Evolutionary conservation across 2,113 vertebrate species (phyloP), one percentile per base, ranked within the genome.

Genomic region (Cairina moschata): DNA sequence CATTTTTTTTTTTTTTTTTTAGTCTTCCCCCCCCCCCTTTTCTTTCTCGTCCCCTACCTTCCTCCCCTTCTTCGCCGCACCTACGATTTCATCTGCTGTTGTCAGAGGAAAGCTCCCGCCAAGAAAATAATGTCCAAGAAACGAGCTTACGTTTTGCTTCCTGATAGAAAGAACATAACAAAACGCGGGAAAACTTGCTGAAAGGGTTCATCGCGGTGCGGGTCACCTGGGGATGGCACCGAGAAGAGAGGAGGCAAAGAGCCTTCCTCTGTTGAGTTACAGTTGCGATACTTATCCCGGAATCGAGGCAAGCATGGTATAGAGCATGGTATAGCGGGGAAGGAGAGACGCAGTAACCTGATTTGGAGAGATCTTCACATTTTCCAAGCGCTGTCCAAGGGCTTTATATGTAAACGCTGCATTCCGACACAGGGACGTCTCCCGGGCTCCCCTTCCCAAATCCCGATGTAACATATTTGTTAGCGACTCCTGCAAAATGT

Each of bases 111-210:
- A 96, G 79, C 95, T 94, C 83, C 72, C 42, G 29, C 88, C 83
- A 83, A 77, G 84, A 83, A 75, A 86, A 95, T 38, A 83, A 78
- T 42, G 73, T n/a, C 44, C 66, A 25, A 85, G 87, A 50, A 90
- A 71, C 0, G 7, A 78, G 86, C 65, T 94, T 40, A 46, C 55
- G n/a, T 59, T 95, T 86, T 74, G 60, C 52, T 78, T 84, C 46
- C 69, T 71, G 60, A 21, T 34, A 60, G 52, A 38, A 81, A 29
- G 5, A 84, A 32, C 48, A 76, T 62, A 73, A 34, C 76, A 81
- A 56, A 71, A 32, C 42, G 20, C 1, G 54, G 50, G 80, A 83
- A 96, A 96, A 97, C 80, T 96, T 93, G 56, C 66, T 56, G 66
- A 54, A 54, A 50, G 48, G 83, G 60, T 86, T 20, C 52, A 3